Conservation (phyloP, 2,113 vertebrate genomes). For the Microcebus ravelobensis region DNA sequence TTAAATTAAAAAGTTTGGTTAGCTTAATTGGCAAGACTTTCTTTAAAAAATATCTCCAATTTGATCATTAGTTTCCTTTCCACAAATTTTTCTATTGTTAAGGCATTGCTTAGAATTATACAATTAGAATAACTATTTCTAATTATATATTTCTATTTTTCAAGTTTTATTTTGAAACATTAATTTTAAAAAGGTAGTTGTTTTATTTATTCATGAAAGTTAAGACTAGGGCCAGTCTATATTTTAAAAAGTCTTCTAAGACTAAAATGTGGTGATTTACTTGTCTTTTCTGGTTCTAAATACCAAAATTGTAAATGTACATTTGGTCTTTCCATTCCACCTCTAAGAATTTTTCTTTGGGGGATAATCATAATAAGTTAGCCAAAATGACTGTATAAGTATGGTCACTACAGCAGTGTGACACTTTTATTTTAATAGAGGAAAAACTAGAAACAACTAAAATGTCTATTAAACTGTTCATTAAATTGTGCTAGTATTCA, state of each 20-base stretch:
- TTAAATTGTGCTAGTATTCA: not conserved
- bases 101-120: not conserved
- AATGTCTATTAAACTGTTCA: not conserved
- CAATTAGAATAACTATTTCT: not conserved
- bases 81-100: constrained; percentile 15
- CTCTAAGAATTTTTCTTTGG: not conserved
- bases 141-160: not conserved
- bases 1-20: constrained; percentile 20
- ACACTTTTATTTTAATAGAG: not conserved
- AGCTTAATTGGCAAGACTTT: not conserved
- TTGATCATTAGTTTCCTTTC: not conserved
- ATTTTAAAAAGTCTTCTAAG: not conserved
- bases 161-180: not conserved
- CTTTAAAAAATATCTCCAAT: not conserved
- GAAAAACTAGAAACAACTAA: not conserved
- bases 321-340: not conserved
- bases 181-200: not conserved
- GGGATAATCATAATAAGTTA: not conserved
- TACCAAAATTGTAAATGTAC: not conserved
- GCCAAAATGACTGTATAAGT: not conserved
- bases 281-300: not conserved
- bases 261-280: not conserved
- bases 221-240: not conserved
- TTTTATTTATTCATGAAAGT: not conserved
- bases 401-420: not conserved